Base-by-base conservation (phyloP, 2,888 invertebrate species). In the Catocala sponsa region DNA sequence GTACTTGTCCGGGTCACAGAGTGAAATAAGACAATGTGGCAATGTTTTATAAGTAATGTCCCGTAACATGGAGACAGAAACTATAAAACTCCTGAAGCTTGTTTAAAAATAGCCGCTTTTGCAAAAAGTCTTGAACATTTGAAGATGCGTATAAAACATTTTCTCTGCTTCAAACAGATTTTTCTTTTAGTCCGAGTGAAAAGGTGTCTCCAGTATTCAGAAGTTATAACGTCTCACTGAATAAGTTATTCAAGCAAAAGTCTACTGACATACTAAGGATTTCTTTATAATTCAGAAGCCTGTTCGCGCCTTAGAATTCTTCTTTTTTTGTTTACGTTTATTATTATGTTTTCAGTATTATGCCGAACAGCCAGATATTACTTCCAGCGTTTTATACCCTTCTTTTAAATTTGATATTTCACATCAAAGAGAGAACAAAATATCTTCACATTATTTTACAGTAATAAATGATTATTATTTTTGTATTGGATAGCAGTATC, bases 21-120 rank as follows among this genome's bases (percentile, higher is more conserved):
- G n/a, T 11, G 0, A n/a, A 11, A 25, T 46, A 7, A 7, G 55
- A 74, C 55, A 66, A 66, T 63, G 63, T 63, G 35, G 50, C 41
- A 59, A 50, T 74, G 74, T 67, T 54, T 70, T 67, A 70, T 56
- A 58, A 56, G 47, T 63, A 74, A 72, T 67, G 72, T 61, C 15
- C 63, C 74, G 48, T 59, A 55, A 58, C 66, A 61, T 57, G 38
- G 48, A 35, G 35, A 38, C 50, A 50, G 4, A 50, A 33, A 33
- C 50, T 13, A 35, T 50, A 33, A 32, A 33, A 33, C 4, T 33
- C 33, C 11, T 50, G 9, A 15, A 32, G 10, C 4, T 7, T 38
- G 0, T 38, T 35, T 7, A 38, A 38, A 38, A 38, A 9, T 38
- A 25, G 25, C 25, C 25, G 35, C 6, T 6, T 9, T 38, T 38